phyloP scores from a whole-genome alignment of 2,113 vertebrate species.

The Cyprinodon tularosa region DNA sequence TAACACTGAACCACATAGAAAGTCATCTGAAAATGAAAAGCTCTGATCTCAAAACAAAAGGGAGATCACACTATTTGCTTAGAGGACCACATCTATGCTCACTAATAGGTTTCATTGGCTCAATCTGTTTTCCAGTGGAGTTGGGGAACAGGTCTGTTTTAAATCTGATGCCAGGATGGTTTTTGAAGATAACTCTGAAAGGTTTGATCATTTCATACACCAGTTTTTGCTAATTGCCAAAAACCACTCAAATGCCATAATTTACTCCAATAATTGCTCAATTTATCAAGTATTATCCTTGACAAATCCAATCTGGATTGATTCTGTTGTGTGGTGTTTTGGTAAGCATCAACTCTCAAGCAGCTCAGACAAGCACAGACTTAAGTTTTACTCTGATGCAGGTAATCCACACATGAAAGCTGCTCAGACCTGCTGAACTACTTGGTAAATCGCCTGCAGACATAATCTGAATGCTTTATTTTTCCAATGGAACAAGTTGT shows the following conservation, averaged over 20 bases:
- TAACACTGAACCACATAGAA: conserved; percentile 52
- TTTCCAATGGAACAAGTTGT: background rate
- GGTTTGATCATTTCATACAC: conserved; percentile 29
- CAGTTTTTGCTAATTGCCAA: conserved; percentile 9
- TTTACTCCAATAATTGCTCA: background rate
- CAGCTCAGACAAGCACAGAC: conserved; percentile 11
- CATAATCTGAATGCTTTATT: conserved; percentile 1
- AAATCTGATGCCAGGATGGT: conserved; percentile 37
- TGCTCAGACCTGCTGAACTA: conserved; percentile 15
- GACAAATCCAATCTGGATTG: conserved; percentile 2
- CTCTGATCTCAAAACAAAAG: conserved; percentile 64
- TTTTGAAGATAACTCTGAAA: background rate
- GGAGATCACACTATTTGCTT: conserved; percentile 61
- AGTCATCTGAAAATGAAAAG: conserved; percentile 61
- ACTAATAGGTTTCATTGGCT: conserved; percentile 52
- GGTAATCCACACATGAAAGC: background rate
- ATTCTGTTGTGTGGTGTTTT: background rate
- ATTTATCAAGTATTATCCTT: background rate
- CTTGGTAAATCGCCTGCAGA: background rate
- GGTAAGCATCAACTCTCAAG: background rate
- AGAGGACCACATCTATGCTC: conserved; percentile 45
- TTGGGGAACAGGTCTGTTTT: conserved; percentile 31
- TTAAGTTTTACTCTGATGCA: background rate
- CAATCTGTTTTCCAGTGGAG: conserved; percentile 42
- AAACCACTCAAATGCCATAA: conserved; percentile 1